Percentiles rank a stretch among this genome's conserved stretches.
phyloP scores from a whole-genome alignment of 2,888 invertebrate species.

The Eremobia ochroleuca region DNA sequence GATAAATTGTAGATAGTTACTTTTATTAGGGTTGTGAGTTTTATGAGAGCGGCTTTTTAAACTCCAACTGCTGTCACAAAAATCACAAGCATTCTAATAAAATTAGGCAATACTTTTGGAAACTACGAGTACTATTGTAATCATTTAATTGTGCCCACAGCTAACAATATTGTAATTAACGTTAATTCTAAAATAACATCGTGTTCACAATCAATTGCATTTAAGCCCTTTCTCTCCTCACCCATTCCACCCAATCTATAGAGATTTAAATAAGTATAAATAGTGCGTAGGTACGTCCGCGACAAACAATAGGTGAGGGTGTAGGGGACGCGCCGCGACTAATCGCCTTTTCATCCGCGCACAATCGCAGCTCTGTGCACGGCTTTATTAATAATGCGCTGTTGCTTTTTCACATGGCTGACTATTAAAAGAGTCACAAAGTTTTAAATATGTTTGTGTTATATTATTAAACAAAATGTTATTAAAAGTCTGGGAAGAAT shows the following conservation, averaged over 20 bases:
- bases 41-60: background rate
- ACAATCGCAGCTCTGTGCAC: constrained; percentile 79
- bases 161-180: background rate
- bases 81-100: background rate
- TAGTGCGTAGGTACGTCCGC: constrained; percentile 73
- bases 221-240: constrained; percentile 40
- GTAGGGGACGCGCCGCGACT: constrained; percentile 66
- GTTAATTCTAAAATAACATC: background rate
- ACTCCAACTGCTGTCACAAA: background rate
- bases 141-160: background rate
- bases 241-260: constrained; percentile 58
- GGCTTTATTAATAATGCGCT: constrained; percentile 84
- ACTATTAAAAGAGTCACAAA: constrained; percentile 65
- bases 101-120: background rate
- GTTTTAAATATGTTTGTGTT: constrained; percentile 59
- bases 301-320: constrained; percentile 75
- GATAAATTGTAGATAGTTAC: background rate
- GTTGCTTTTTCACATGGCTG: constrained; percentile 73
- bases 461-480: constrained; percentile 35
- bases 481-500: constrained; percentile 13
- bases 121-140: background rate
- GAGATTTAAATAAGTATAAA: constrained; percentile 80
- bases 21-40: background rate
- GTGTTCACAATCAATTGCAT: constrained; percentile 2
- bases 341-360: constrained; percentile 71